A percentile compares a stretch with the other conserved stretches of the same genome.
Evolutionary conservation across 2,797 vertebrate species (phyloP).

Genomic region (Botia kubotai): DNA sequence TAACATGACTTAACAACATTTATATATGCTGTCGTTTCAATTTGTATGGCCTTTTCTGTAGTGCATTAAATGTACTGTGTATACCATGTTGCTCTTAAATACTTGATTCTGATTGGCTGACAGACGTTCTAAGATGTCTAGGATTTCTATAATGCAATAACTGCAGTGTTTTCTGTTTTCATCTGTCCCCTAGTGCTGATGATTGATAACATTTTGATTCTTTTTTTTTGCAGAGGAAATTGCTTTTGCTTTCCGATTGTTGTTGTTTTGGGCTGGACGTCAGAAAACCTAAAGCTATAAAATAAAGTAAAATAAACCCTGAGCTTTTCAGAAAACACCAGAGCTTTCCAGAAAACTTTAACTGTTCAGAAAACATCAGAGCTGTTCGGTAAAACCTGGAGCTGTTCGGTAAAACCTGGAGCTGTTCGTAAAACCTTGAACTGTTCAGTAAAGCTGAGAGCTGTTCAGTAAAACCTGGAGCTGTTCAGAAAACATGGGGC

Average conservation of each 20-base stretch:
- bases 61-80: neutral
- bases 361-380: no score
- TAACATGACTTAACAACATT: no score
- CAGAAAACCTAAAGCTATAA: no score
- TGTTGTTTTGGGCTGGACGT: conserved; percentile 11
- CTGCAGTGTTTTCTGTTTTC: neutral
- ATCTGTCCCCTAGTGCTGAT: neutral
- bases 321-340: no score
- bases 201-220: neutral
- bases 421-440: neutral
- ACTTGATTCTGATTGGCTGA: no score
- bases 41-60: neutral
- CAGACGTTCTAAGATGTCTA: no score
- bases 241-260: neutral
- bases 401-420: neutral
- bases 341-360: no score
- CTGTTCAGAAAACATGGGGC: conserved; percentile 37
- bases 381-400: neutral
- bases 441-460: no score
- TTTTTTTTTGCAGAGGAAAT: neutral
- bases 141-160: neutral
- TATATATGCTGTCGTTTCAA: no score
- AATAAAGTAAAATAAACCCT: no score
- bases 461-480: neutral
- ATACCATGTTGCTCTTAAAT: no score